These are phyloP conservation scores for Periophthalmus magnuspinnatus DNA, from an alignment of 2,797 vertebrate genomes.

Conservation along the genomic window DNA sequence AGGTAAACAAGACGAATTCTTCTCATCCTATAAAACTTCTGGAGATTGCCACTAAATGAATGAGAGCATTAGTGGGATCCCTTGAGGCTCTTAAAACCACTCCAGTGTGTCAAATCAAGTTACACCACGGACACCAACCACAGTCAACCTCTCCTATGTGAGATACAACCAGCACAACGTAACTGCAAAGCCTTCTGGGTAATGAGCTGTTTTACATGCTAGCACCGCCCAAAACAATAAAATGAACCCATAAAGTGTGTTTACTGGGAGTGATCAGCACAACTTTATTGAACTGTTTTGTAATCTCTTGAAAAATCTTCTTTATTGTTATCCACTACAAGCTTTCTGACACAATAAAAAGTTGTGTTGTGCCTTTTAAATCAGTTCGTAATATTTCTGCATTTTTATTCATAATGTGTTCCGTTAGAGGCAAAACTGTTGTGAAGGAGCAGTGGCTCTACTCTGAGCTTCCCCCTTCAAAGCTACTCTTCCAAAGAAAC, in stretches of 20 bases:
- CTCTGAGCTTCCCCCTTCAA: background rate
- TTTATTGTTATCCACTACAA: background rate
- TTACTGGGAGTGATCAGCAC: constrained; percentile 6
- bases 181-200: constrained; percentile 49
- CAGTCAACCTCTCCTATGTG: constrained; percentile 36
- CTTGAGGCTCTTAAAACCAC: constrained; percentile 42
- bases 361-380: background rate
- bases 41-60: constrained; percentile 24
- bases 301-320: background rate
- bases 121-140: constrained; percentile 44
- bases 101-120: constrained; percentile 43
- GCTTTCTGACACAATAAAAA: background rate
- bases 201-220: constrained; percentile 52
- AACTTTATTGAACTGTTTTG: constrained; percentile 1
- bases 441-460: background rate
- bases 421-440: background rate
- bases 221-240: constrained; percentile 17
- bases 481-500: background rate
- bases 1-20: constrained; percentile 33
- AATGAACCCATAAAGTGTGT: background rate
- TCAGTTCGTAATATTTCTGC: background rate
- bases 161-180: constrained; percentile 52
- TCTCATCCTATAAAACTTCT: background rate
- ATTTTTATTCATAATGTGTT: background rate
- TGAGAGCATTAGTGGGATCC: constrained; percentile 54